These are phyloP conservation scores for Lepeophtheirus nordmannii DNA, from an alignment of 2,888 invertebrate species.

Conservation along the genomic window DNA sequence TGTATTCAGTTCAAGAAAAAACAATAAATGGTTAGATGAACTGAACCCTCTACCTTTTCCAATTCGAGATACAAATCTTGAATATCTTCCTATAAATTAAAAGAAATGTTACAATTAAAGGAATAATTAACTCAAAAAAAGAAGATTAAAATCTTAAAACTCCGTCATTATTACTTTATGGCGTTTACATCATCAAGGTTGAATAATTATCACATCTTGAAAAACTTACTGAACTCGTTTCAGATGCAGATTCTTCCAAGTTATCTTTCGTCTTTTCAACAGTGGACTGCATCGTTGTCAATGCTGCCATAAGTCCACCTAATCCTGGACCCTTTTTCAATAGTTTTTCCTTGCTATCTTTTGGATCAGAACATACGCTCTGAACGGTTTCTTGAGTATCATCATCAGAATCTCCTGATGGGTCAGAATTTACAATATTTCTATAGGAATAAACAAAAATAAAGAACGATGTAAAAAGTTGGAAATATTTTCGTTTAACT, in stretches of 20 bases:
- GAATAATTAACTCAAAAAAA: not conserved
- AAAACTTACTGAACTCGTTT: constrained; percentile 1
- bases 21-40: not conserved
- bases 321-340: constrained; percentile 19
- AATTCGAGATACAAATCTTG: constrained; percentile 4
- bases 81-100: constrained; percentile 6
- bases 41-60: constrained; percentile 3
- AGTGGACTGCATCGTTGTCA: constrained; percentile 20
- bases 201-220: not conserved
- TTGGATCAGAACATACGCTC: not conserved
- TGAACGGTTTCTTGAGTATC: not conserved
- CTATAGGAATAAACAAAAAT: not conserved
- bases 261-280: constrained; percentile 13
- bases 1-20: constrained; percentile 3
- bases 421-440: not conserved
- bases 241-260: constrained; percentile 13
- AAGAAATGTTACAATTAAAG: not conserved
- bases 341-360: constrained; percentile 1
- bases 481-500: not conserved
- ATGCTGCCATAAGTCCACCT: constrained; percentile 23
- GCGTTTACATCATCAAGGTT: too few species aligned
- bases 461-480: too few species aligned
- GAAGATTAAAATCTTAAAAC: too few species aligned
- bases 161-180: not conserved
- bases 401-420: constrained; percentile 2